Evolutionary conservation across 2,888 invertebrate genomes (phyloP).

Genomic region (Agrilus mali): DNA sequence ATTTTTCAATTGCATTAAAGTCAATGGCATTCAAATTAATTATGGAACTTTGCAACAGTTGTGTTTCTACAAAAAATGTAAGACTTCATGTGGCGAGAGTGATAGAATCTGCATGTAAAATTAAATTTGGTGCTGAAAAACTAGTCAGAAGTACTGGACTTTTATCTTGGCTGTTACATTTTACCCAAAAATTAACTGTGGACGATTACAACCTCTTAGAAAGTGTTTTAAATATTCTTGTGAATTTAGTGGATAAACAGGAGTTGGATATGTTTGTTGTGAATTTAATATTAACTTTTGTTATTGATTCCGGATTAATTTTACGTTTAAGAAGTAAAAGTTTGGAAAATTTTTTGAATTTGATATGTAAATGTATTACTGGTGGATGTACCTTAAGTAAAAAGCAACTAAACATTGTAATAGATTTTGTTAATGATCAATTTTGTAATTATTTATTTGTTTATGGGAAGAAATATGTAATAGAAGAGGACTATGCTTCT

Average conservation of each 20-base stretch:
- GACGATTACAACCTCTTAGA: too few species aligned
- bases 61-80: slow-evolving; percentile 46
- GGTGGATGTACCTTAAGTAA: slow-evolving; percentile 9
- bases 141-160: slow-evolving; percentile 57
- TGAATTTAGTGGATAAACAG: neutral
- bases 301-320: slow-evolving; percentile 8
- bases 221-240: too few species aligned
- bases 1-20: slow-evolving; percentile 60
- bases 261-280: neutral
- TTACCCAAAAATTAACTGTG: slow-evolving; percentile 18
- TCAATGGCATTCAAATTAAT: slow-evolving; percentile 67
- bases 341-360: slow-evolving; percentile 14
- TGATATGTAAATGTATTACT: slow-evolving; percentile 6
- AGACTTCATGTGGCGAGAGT: slow-evolving; percentile 56
- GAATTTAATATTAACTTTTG: slow-evolving; percentile 5
- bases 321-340: neutral
- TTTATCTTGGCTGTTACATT: slow-evolving; percentile 51
- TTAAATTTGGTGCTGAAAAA: slow-evolving; percentile 51
- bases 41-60: slow-evolving; percentile 54
- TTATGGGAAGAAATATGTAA: slow-evolving; percentile 22
- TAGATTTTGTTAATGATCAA: slow-evolving; percentile 20
- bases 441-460: slow-evolving; percentile 28
- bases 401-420: slow-evolving; percentile 16
- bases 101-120: slow-evolving; percentile 46
- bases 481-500: too few species aligned